Base-by-base conservation (phyloP, 2,113 vertebrate genomes). In the Balaeniceps rex region DNA sequence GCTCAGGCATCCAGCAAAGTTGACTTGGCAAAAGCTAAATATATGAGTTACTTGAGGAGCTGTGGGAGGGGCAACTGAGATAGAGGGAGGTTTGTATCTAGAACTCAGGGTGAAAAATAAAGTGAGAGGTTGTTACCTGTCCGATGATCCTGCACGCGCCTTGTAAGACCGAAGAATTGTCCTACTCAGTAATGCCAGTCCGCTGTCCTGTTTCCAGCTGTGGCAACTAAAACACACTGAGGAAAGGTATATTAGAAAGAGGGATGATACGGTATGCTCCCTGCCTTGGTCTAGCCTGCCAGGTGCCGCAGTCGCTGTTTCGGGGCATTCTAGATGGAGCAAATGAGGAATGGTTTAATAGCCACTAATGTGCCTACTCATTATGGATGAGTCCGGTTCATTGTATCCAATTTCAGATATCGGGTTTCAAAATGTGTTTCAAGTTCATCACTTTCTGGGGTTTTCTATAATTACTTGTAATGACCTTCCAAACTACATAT, bases 251-350 rank as follows among this genome's bases (percentile, higher is more conserved):
- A 25, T 77, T 36, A 49, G 11, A 42, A 80, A 9, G 36, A 49
- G 25, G 34, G 12, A 8, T 2, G 2, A 24, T 42, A 10, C 0
- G 0, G 2, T 21, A 2, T 40, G 28, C 28, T 80, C 19, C 28
- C 25, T 87, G 58, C 31, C n/a, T 57, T 7, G 0, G 19, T 58
- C 21, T 58, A 2, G 19, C 34, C 63, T 83, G 31, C 28, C 54
- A n/a, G 28, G 34, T 46, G 42, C 75, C 9, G 1, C 25, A 3
- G 38, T 58, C 42, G 21, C 36, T 88, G 3, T 28, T 71, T 75
- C 3, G 4, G 46, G 12, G 33, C 28, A 33, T 87, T 84, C 36
- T 66, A 60, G 42, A 6, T 60, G 16, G 18, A 61, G 19, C 15
- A 64, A 40, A 57, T 38, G 52, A 71, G 22, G 19, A 47, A 51